These are phyloP conservation scores for Idaea aversata DNA, from an alignment of 2,888 invertebrate genomes.

Conservation along the genomic window DNA sequence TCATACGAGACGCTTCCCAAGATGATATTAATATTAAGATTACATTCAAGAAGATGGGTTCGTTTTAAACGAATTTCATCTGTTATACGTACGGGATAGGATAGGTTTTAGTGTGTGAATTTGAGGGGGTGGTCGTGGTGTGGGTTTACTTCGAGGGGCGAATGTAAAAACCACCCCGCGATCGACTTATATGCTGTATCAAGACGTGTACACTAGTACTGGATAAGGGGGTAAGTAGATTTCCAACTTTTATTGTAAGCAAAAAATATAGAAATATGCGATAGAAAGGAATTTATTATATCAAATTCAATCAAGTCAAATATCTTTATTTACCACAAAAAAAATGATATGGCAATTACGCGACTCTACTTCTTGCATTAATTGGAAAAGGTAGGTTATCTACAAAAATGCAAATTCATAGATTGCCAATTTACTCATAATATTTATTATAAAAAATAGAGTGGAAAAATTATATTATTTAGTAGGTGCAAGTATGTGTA, in stretches of 20 bases:
- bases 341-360: too few species aligned
- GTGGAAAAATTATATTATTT: too few species aligned
- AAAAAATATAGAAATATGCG: too few species aligned
- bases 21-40: constrained; percentile 76
- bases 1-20: constrained; percentile 69
- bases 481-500: too few species aligned
- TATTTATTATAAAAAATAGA: too few species aligned
- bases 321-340: too few species aligned
- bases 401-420: too few species aligned
- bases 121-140: constrained; percentile 30
- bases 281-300: too few species aligned
- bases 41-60: constrained; percentile 40
- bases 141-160: constrained; percentile 70
- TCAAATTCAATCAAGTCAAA: too few species aligned
- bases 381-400: too few species aligned
- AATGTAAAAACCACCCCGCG: constrained; percentile 79
- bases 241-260: constrained; percentile 14
- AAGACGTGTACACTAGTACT: constrained; percentile 54
- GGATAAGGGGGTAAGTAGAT: constrained; percentile 33
- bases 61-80: constrained; percentile 14
- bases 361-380: too few species aligned
- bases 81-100: background rate
- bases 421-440: too few species aligned
- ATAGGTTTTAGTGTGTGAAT: constrained; percentile 28
- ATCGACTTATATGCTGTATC: constrained; percentile 80